Base-by-base conservation (phyloP, 1,140 invertebrate genomes). In the Bradynema listronoti region DNA sequence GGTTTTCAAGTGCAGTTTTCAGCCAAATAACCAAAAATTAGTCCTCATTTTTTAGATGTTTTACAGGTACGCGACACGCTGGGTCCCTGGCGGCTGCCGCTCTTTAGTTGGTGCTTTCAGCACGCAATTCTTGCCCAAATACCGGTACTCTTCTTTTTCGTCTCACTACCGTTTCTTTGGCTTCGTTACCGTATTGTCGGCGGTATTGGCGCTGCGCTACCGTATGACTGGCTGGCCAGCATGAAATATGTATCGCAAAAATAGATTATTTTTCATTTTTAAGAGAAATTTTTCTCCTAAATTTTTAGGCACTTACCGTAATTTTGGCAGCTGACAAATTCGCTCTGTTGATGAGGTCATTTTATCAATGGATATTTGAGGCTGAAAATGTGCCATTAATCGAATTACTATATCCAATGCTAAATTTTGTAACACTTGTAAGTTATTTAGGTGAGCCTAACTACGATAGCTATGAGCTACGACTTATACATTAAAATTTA, bases 381-480 rank as follows among this genome's bases (percentile, higher is more conserved):
- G 24, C 39, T 5, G 33, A 70, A 52, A 34, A 41, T 19, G 55
- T 68, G 27, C 58, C 66, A n/a, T 33, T 68, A 29, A 22, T 69
- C 29, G 66, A 68, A 41, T 70, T 73, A 11, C n/a, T 70, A 19
- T 58, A 53, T 39, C 66, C 66, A 24, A n/a, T 54, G 16, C 32
- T 46, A 25, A 57, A 68, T 30, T 52, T 69, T 16, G 42, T 63
- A 19, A 69, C 66, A 24, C 32, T 68, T 51, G 66, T 68, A 14
- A 7, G 30, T 58, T 25, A 7, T 24, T 49, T n/a, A 16, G 41
- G 1, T 6, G 42, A 24, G 27, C 2, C 42, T 25, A 25, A 43
- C 6, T 43, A 3, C 6, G 22, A 25, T 4, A 45, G 24, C 2
- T 25, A 9, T 45, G 7, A 22, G 1, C 1, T 25, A 2, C 3